These are phyloP conservation scores for Charanyca ferruginea DNA, from an alignment of 2,888 invertebrate genomes.

Conservation along the genomic window DNA sequence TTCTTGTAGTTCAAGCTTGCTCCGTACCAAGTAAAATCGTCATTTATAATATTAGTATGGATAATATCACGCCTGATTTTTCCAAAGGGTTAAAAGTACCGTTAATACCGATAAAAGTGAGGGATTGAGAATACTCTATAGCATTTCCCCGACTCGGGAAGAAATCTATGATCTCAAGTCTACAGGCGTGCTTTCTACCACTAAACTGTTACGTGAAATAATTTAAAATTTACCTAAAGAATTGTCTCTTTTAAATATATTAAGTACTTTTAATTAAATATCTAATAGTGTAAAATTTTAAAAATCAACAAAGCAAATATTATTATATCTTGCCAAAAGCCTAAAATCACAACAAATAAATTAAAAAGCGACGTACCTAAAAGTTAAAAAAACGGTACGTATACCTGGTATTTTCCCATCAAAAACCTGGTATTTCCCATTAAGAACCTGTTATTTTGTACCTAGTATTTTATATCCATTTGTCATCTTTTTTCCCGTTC, in stretches of 20 bases:
- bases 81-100: too few species aligned
- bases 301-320: not conserved
- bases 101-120: too few species aligned
- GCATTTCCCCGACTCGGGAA: not conserved
- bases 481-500: conserved; percentile 84
- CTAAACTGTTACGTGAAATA: not conserved
- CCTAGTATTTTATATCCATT: conserved; percentile 81
- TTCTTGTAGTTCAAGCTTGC: too few species aligned
- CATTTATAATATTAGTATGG: too few species aligned
- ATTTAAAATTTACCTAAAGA: conserved; percentile 12
- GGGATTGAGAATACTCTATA: too few species aligned
- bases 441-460: conserved; percentile 11
- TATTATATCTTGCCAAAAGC: too few species aligned
- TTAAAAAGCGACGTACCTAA: not conserved
- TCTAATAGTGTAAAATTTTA: not conserved
- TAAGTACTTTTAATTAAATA: conserved; percentile 9
- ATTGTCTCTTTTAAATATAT: not conserved
- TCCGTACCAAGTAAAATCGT: too few species aligned
- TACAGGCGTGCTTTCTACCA: conserved; percentile 6
- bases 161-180: not conserved
- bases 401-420: not conserved
- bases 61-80: too few species aligned
- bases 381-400: conserved; percentile 4
- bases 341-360: not conserved
- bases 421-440: not conserved